Evolutionary conservation across 1,140 invertebrate genomes (phyloP).

Genomic region (Pseudachorutes palmiensis): DNA sequence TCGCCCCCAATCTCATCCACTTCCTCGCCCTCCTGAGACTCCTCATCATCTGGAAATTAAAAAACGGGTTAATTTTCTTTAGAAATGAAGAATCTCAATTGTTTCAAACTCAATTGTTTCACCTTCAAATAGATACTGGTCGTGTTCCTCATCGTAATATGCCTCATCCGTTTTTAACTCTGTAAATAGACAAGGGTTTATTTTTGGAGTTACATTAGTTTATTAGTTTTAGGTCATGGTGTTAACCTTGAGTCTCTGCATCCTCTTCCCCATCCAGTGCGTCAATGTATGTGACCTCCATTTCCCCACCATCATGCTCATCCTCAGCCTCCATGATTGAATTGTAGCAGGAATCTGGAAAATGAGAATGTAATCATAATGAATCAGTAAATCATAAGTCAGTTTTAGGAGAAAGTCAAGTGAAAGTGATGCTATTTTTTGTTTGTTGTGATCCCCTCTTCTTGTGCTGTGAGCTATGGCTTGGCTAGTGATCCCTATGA

Average conservation of each 20-base stretch:
- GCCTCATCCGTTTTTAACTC: slow-evolving; percentile 18
- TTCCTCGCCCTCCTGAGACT: neutral
- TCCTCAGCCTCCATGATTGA: slow-evolving; percentile 26
- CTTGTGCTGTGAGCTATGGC: too few species aligned
- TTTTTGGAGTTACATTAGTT: neutral
- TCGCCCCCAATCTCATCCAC: slow-evolving; percentile 12
- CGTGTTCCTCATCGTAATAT: slow-evolving; percentile 28
- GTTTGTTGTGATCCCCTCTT: too few species aligned
- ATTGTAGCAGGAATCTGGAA: too few species aligned
- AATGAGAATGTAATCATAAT: too few species aligned
- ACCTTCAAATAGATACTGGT: slow-evolving; percentile 27
- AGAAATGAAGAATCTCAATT: too few species aligned
- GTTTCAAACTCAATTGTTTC: too few species aligned
- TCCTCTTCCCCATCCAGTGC: slow-evolving; percentile 23
- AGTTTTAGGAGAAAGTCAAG: neutral
- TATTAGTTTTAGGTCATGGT: slow-evolving; percentile 8
- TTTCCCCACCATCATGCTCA: slow-evolving; percentile 15
- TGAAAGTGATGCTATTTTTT: too few species aligned
- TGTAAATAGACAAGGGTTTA: neutral
- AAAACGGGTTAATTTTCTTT: too few species aligned
- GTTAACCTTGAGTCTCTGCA: slow-evolving; percentile 2
- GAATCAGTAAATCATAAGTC: too few species aligned
- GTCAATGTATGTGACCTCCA: slow-evolving; percentile 29
- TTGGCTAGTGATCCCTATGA: too few species aligned
- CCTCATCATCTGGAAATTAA: too few species aligned